These are phyloP conservation scores for Botia almorhae DNA, from an alignment of 2,797 vertebrate species.

Conservation along the genomic window DNA sequence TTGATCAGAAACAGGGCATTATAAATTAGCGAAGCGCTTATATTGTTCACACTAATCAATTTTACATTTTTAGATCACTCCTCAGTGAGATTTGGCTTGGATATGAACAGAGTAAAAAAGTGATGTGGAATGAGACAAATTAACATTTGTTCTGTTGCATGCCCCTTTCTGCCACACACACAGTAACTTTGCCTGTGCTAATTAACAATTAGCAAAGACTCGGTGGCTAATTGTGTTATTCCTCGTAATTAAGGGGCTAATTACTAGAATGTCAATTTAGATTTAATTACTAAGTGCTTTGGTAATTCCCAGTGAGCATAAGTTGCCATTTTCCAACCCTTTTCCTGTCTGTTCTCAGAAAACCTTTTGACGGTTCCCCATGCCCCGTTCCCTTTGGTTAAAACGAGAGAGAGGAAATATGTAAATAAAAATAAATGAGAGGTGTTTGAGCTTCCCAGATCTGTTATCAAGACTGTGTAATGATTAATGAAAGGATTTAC, in stretches of 20 bases:
- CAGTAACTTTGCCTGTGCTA: slow-evolving; percentile 91
- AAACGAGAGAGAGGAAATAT: slow-evolving; percentile 70
- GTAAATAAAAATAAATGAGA: slow-evolving; percentile 75
- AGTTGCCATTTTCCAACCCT: slow-evolving; percentile 72
- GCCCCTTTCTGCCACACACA: slow-evolving; percentile 80
- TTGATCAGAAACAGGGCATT: not conserved
- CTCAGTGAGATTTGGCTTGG: slow-evolving; percentile 60
- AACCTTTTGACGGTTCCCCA: slow-evolving; percentile 67
- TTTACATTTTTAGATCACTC: slow-evolving; percentile 76
- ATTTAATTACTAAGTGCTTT: slow-evolving; percentile 98
- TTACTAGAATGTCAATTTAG: slow-evolving; percentile 98
- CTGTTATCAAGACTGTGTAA: slow-evolving; percentile 65
- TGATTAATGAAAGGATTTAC: slow-evolving; percentile 79
- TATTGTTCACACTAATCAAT: slow-evolving; percentile 70
- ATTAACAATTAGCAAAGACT: slow-evolving; percentile 97
- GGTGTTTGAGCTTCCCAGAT: slow-evolving; percentile 58
- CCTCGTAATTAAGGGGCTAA: slow-evolving; percentile 99
- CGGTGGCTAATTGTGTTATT: slow-evolving; percentile 96
- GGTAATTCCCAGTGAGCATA: slow-evolving; percentile 87
- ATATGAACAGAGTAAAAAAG: slow-evolving; percentile 57
- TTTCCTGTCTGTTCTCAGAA: slow-evolving; percentile 60
- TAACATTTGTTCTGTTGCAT: slow-evolving; percentile 85
- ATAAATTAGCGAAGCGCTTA: slow-evolving; percentile 51
- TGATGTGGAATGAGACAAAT: slow-evolving; percentile 80
- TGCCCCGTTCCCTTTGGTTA: slow-evolving; percentile 65